A percentile compares a stretch with the other conserved stretches of the same genome.
phyloP scores from a whole-genome alignment of 2,113 vertebrate genomes.

The Ahaetulla prasina region DNA sequence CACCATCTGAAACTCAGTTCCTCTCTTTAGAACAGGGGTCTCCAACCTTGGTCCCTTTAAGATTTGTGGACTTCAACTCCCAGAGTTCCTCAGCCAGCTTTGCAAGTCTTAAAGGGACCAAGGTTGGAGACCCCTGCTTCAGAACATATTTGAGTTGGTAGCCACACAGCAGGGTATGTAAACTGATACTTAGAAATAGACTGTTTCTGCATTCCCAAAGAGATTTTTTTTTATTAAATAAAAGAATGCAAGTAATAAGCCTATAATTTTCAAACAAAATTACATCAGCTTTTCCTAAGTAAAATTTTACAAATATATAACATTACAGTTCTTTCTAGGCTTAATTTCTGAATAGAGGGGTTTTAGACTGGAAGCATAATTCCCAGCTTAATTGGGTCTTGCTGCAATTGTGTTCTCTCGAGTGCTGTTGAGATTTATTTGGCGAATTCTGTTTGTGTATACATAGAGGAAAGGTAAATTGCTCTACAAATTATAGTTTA shows the following conservation, averaged over 20 bases:
- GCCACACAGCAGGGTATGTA: not conserved
- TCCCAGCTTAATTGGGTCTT: slow-evolving; percentile 20
- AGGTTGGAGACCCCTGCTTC: too few species aligned
- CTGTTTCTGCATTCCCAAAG: not conserved
- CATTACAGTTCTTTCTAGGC: not conserved
- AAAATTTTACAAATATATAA: not conserved
- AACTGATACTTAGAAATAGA: not conserved
- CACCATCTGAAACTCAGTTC: not conserved
- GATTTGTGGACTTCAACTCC: too few species aligned
- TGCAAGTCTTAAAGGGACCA: too few species aligned
- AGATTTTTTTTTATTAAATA: not conserved
- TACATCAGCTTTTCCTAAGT: not conserved
- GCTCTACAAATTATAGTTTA: slow-evolving; percentile 20
- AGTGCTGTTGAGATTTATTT: slow-evolving; percentile 30
- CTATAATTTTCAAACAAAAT: not conserved
- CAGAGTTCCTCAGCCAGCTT: too few species aligned
- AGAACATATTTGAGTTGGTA: not conserved
- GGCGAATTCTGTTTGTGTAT: slow-evolving; percentile 19
- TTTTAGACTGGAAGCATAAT: not conserved
- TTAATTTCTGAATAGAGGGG: not conserved
- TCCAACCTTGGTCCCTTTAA: too few species aligned
- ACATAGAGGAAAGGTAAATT: not conserved
- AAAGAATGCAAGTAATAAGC: not conserved
- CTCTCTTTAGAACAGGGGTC: not conserved
- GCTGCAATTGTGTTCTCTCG: slow-evolving; percentile 35